Evolutionary conservation across 1,140 invertebrate species (phyloP).

Genomic region (Phenacoccus solenopsis): DNA sequence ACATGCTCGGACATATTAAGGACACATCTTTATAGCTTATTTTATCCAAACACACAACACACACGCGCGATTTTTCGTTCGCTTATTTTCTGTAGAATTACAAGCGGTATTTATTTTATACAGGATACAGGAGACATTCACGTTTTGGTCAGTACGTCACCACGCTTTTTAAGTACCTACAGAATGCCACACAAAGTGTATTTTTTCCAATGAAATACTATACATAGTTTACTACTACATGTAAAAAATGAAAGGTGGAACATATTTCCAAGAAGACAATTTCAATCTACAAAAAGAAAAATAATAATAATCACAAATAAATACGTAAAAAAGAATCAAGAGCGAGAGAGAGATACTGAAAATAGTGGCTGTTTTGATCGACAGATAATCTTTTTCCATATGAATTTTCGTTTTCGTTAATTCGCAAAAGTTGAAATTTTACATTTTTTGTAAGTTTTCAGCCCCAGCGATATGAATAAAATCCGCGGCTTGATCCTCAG

Average conservation of each 20-base stretch:
- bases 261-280: background rate
- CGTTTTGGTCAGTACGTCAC: conserved; percentile 17
- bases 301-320: background rate
- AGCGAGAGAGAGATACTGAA: too few relatives aligned
- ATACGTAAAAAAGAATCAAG: background rate
- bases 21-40: background rate
- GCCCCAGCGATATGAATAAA: too few relatives aligned
- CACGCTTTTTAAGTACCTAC: conserved; percentile 9
- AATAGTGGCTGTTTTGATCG: background rate
- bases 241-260: background rate
- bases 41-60: background rate
- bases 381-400: background rate
- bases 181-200: background rate
- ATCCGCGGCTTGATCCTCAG: too few relatives aligned
- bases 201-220: background rate
- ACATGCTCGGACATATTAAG: background rate
- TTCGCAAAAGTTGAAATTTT: too few relatives aligned
- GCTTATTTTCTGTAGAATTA: too few relatives aligned
- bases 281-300: background rate
- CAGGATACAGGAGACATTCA: background rate
- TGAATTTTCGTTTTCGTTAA: too few relatives aligned
- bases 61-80: background rate
- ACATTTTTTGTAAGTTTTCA: too few relatives aligned
- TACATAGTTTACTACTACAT: background rate
- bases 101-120: too few relatives aligned